A percentile compares a stretch with the other conserved stretches of the same genome.
Conservation (phyloP, 1,140 invertebrate genomes). For the Dendrolimus punctatus region DNA sequence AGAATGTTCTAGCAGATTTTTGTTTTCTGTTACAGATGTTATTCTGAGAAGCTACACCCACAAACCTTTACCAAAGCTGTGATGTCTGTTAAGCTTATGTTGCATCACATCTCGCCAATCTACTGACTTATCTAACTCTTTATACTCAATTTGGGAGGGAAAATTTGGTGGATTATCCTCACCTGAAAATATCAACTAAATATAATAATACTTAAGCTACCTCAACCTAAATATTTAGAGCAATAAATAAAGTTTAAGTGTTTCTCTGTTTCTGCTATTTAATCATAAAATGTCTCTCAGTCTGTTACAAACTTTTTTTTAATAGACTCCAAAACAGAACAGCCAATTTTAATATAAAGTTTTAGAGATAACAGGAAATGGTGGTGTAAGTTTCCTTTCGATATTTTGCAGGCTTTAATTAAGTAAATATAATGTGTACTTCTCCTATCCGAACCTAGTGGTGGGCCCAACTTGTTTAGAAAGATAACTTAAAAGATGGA, state of each 20-base stretch:
- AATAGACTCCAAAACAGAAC: too few species aligned
- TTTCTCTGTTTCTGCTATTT: too few species aligned
- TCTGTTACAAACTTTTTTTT: too few species aligned
- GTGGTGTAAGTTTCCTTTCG: too few species aligned
- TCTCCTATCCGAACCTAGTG: too few species aligned
- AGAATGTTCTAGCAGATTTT: constrained; percentile 1
- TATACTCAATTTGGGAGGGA: constrained; percentile 53
- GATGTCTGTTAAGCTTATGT: constrained; percentile 37
- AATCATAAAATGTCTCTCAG: too few species aligned
- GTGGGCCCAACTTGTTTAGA: too few species aligned
- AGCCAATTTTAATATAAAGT: too few species aligned
- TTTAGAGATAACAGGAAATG: too few species aligned
- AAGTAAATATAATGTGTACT: too few species aligned
- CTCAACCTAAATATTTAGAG: constrained; percentile 6
- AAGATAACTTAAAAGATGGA: too few species aligned
- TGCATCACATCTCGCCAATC: constrained; percentile 59
- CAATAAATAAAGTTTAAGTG: not conserved
- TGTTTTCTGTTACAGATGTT: not conserved
- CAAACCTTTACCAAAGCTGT: constrained; percentile 60
- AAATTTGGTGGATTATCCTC: constrained; percentile 38
- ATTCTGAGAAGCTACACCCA: constrained; percentile 45
- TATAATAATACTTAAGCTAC: not conserved
- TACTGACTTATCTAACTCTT: constrained; percentile 66
- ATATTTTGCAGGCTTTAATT: too few species aligned
- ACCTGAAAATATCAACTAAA: constrained; percentile 46